Percentiles rank a stretch among this genome's conserved stretches.
Evolutionary conservation across 2,797 vertebrate species (phyloP).

Genomic region (Graptemys geographica): DNA sequence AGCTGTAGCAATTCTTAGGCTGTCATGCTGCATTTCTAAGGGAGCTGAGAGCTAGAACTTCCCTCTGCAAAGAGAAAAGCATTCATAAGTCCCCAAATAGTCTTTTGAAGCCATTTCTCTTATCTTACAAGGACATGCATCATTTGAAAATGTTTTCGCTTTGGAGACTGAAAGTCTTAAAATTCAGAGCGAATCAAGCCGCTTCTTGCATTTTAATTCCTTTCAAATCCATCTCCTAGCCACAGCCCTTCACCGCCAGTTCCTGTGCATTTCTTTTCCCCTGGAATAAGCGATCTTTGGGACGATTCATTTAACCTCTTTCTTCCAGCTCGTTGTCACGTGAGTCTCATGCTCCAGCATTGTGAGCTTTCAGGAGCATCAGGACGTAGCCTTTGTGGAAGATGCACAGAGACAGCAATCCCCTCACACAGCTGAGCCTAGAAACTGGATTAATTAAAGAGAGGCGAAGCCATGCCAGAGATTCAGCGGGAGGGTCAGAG

Average conservation of each 20-base stretch:
- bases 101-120: constrained; percentile 61
- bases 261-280: neutral
- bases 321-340: neutral
- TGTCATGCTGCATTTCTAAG: neutral
- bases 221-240: neutral
- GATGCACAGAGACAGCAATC: neutral
- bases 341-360: neutral
- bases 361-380: neutral
- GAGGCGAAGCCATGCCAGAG: accelerated
- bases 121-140: constrained; percentile 53
- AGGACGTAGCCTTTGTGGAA: neutral
- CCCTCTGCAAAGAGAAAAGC: neutral
- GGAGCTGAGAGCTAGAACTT: neutral
- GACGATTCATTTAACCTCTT: neutral
- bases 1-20: neutral
- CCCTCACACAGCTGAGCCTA: neutral
- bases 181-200: constrained; percentile 20
- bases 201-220: constrained; percentile 42
- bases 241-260: neutral
- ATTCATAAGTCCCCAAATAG: neutral
- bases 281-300: neutral
- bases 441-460: neutral
- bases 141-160: constrained; percentile 7
- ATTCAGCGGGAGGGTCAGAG: neutral
- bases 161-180: constrained; percentile 15